Evolutionary conservation across 2,888 invertebrate species (phyloP), one percentile per base, ranked within the genome.

Genomic region (Schizaphis graminum): DNA sequence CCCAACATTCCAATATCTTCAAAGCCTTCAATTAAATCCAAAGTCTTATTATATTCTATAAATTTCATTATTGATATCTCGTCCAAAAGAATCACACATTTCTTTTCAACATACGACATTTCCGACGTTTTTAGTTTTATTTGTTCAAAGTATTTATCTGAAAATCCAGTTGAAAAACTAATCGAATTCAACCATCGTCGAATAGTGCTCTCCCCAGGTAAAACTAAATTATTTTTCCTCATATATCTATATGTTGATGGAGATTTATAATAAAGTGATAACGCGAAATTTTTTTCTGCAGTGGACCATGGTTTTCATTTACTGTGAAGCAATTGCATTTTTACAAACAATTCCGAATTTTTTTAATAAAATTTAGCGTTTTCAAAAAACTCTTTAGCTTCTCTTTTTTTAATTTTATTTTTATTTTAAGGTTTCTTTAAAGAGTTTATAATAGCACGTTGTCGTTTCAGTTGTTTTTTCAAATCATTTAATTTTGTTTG

Each of bases 1-100:
- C 95, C 95, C 49, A 95, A 94, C 77, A 91, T 90, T 24, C 95
- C 95, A 13, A 95, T 84, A 93, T 95, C 95, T 94, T 95, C 93
- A 87, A 94, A 95, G 10, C 95, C 95, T 90, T 95, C 95, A 13
- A 67, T 67, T n/a, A n/a, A 13, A 88, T 49, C 88, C n/a, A 88
- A 53, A 8, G 28, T 49, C 28, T 49, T 95, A 94, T 67, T 94
- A 95, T 95, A 95, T 94, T 95, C 24, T 94, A 77, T 91, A 13
- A 35, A 7, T 26, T 77, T 84, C 85, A 26, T 91, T 16, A 91
- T 85, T 16, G 53, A 53, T 26, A 84, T 16, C 13, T 91, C 91
- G 35, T 91, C 91, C 26, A 84, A 53, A 56, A 85, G 35, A 49
- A 91, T 84, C 5, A 53, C 10, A 84, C 11, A n/a, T 49, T 84